These are phyloP conservation scores for Rhinoderma darwinii DNA, from an alignment of 2,113 vertebrate genomes.

Conservation along the genomic window DNA sequence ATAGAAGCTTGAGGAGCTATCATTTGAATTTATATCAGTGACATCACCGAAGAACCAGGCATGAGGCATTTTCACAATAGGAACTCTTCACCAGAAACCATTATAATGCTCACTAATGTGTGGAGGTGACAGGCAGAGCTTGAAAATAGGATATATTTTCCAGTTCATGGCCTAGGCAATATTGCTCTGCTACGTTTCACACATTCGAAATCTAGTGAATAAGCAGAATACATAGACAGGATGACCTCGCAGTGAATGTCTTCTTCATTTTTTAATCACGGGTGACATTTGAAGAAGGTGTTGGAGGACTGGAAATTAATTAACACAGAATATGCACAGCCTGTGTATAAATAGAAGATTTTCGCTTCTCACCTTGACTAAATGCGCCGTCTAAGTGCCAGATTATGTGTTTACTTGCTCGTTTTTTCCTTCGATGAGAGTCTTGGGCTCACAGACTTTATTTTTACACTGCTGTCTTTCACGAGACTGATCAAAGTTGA, in stretches of 20 bases:
- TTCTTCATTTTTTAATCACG: neutral
- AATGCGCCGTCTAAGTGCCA: neutral
- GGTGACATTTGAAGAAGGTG: slow-evolving; percentile 44
- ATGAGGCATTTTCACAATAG: neutral
- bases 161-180: slow-evolving; percentile 1
- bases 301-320: slow-evolving; percentile 44
- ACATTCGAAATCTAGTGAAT: neutral
- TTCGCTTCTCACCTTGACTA: slow-evolving; percentile 32
- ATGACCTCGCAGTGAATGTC: neutral
- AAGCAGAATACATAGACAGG: neutral
- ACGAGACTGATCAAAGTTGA: slow-evolving; percentile 28
- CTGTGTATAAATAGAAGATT: slow-evolving; percentile 26
- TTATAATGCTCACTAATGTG: neutral
- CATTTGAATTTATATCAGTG: neutral
- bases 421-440: neutral
- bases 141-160: slow-evolving; percentile 5
- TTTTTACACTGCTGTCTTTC: neutral
- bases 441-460: neutral
- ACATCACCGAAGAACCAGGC: neutral
- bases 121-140: slow-evolving; percentile 7
- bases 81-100: neutral
- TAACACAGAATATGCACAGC: neutral
- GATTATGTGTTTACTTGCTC: slow-evolving; percentile 22
- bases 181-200: neutral
- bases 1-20: neutral